phyloP scores from a whole-genome alignment of 37 sponge, comb jelly and placozoan species.

The Ephydatia muelleri region DNA sequence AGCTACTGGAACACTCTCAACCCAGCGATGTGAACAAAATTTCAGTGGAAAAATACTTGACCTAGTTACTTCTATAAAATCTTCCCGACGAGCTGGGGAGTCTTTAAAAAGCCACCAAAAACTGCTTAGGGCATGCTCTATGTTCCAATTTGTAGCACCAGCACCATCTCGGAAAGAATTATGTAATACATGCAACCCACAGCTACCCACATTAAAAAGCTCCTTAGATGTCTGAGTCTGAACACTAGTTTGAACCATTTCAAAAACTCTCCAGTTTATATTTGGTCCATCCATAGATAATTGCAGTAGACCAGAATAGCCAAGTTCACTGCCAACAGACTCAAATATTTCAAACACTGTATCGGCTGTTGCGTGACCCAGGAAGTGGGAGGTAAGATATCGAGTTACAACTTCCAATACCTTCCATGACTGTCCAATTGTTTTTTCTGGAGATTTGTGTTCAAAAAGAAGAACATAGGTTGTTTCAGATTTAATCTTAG shows the following conservation, averaged over 20 bases:
- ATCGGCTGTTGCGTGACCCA: background rate
- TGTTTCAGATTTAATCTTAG: constrained; percentile 1
- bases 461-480: constrained; percentile 1
- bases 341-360: constrained; percentile 1
- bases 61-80: background rate
- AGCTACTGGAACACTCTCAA: background rate
- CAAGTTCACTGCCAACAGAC: constrained; percentile 1
- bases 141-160: background rate
- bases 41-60: constrained; percentile 1
- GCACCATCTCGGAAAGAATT: constrained; percentile 1
- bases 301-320: constrained; percentile 1
- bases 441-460: background rate
- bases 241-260: background rate
- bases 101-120: background rate
- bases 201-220: background rate
- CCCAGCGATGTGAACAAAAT: background rate
- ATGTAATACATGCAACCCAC: constrained; percentile 1
- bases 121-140: background rate
- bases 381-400: constrained; percentile 1
- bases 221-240: background rate
- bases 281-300: constrained; percentile 1
- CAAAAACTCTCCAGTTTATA: background rate
- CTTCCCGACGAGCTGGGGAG: background rate
- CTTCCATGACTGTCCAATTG: background rate
- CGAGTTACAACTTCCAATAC: background rate